These are phyloP conservation scores for Pitta sordida DNA, from an alignment of 2,113 vertebrate genomes.

Conservation along the genomic window DNA sequence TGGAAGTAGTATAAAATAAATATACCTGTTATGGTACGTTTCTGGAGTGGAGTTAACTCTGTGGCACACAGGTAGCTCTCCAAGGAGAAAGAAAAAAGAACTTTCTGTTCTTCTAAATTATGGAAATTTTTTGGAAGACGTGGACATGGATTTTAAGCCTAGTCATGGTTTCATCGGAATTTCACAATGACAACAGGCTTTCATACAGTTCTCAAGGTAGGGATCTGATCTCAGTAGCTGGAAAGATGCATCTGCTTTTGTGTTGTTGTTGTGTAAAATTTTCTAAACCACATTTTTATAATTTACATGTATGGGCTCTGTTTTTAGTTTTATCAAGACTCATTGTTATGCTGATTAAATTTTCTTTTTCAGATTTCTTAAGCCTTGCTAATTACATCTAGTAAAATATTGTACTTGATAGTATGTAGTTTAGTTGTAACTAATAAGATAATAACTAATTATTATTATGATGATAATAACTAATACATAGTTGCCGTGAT, in stretches of 20 bases:
- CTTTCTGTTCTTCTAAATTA: constrained; percentile 87
- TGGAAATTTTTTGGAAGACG: constrained; percentile 99
- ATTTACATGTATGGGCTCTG: neutral
- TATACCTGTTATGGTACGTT: constrained; percentile 85
- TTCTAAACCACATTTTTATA: neutral
- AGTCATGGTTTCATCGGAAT: constrained; percentile 91
- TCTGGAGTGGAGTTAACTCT: constrained; percentile 77
- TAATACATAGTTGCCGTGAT: neutral
- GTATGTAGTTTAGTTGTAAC: neutral
- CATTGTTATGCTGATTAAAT: neutral
- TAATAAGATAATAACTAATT: too few relatives aligned
- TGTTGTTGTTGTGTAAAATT: neutral
- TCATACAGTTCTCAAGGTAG: constrained; percentile 97
- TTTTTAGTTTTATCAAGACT: neutral
- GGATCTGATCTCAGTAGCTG: constrained; percentile 48
- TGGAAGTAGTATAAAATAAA: constrained; percentile 71
- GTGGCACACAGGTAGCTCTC: constrained; percentile 83
- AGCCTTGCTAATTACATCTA: neutral
- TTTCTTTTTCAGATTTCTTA: neutral
- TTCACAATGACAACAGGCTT: constrained; percentile 85
- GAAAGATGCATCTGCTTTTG: neutral
- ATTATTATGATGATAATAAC: too few relatives aligned
- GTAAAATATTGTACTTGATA: neutral
- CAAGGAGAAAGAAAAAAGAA: constrained; percentile 57
- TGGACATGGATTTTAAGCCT: constrained; percentile 97